Evolutionary conservation across 2,113 vertebrate genomes (phyloP).

Genomic region (Natator depressus): DNA sequence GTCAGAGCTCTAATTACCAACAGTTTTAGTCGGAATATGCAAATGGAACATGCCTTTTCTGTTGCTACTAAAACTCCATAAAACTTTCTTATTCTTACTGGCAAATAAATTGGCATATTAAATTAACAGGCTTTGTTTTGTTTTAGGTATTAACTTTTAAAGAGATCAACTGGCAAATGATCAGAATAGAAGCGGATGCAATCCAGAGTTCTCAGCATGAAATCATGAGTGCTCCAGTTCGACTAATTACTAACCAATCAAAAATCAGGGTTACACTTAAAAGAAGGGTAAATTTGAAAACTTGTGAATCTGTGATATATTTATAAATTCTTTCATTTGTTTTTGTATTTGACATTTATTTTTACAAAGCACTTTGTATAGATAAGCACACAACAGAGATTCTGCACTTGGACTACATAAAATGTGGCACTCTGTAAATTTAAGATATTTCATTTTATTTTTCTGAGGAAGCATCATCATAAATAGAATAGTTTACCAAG

Average conservation of each 20-base stretch:
- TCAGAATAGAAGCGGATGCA: slow-evolving; percentile 97
- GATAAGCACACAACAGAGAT: neutral
- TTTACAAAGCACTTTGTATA: neutral
- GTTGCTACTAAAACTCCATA: neutral
- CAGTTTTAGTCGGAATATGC: neutral
- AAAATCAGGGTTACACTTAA: slow-evolving; percentile 96
- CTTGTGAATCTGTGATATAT: neutral
- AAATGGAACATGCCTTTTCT: neutral
- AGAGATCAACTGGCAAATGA: slow-evolving; percentile 99
- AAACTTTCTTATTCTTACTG: neutral
- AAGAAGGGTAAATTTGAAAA: slow-evolving; percentile 88
- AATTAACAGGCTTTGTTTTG: neutral
- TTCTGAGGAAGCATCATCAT: neutral
- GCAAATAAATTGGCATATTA: neutral
- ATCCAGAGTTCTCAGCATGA: slow-evolving; percentile 96
- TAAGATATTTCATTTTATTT: neutral
- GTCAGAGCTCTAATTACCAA: neutral
- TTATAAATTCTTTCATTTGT: neutral
- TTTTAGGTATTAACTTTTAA: slow-evolving; percentile 96
- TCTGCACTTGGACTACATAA: neutral
- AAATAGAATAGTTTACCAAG: neutral
- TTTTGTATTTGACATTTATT: neutral
- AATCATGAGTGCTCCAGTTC: slow-evolving; percentile 95
- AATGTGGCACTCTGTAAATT: neutral
- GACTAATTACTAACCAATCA: slow-evolving; percentile 98